A percentile compares a stretch with the other conserved stretches of the same genome.
These are phyloP conservation scores for Trogon surrucura DNA, from an alignment of 2,113 vertebrate genomes.

Conservation along the genomic window DNA sequence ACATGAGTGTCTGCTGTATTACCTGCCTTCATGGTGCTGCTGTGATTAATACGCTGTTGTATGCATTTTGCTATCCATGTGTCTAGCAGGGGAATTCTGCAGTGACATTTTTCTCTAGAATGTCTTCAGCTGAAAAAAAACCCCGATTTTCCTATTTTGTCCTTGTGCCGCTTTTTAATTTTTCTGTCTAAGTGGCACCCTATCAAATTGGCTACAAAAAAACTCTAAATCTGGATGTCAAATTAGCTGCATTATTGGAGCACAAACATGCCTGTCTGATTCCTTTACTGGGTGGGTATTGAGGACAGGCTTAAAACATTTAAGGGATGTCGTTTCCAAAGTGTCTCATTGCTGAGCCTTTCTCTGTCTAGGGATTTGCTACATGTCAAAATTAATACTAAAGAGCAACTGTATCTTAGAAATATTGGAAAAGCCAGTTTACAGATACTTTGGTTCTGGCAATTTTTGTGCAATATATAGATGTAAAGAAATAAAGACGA, in stretches of 20 bases:
- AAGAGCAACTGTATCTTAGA: neutral
- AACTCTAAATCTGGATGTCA: neutral
- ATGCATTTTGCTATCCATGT: neutral
- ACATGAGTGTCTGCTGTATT: neutral
- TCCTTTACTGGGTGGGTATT: neutral
- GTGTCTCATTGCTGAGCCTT: neutral
- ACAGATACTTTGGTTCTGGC: neutral
- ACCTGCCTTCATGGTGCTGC: neutral
- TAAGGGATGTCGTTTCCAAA: neutral
- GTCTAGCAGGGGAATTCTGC: neutral
- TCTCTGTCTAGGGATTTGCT: neutral
- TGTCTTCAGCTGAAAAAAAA: rapidly evolving
- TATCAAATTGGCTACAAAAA: neutral
- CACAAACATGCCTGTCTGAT: neutral
- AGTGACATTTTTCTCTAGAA: neutral
- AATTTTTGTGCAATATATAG: neutral
- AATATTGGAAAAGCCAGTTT: neutral
- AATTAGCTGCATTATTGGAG: neutral
- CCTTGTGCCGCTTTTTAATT: neutral
- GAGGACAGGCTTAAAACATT: neutral
- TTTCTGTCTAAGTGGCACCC: neutral
- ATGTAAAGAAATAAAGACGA: neutral
- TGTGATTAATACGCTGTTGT: neutral
- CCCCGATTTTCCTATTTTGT: neutral
- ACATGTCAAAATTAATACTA: neutral